Percentiles rank a stretch among this genome's conserved stretches.
These are phyloP conservation scores for Mesopsocus fuscifrons DNA, from an alignment of 2,888 invertebrate genomes.

Conservation along the genomic window DNA sequence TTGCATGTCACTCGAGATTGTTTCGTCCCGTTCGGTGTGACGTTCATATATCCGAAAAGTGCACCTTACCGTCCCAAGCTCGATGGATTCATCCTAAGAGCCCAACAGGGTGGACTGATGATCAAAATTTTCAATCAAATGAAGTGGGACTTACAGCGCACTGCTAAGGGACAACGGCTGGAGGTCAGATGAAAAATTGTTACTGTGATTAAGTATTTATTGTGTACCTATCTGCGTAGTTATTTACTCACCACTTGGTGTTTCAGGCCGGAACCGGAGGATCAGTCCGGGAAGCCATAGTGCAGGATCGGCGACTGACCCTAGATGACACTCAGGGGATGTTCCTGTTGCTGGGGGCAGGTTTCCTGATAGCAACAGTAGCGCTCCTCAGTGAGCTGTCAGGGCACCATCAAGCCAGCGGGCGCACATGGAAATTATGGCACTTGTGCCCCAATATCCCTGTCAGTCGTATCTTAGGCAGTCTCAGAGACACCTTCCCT, in stretches of 20 bases:
- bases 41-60: slow-evolving; percentile 40
- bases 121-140: slow-evolving; percentile 47
- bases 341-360: slow-evolving; percentile 52
- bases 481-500: too few relatives aligned
- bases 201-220: too few relatives aligned
- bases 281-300: slow-evolving; percentile 26
- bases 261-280: slow-evolving; percentile 18
- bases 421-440: background rate
- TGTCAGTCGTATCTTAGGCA: too few relatives aligned
- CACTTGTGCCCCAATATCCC: background rate
- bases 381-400: slow-evolving; percentile 43
- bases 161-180: slow-evolving; percentile 36
- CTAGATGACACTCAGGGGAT: slow-evolving; percentile 67
- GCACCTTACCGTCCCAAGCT: slow-evolving; percentile 42
- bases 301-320: slow-evolving; percentile 53
- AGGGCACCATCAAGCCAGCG: background rate
- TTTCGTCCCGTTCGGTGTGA: slow-evolving; percentile 50
- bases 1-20: slow-evolving; percentile 57
- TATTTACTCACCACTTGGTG: too few relatives aligned
- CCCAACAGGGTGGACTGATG: slow-evolving; percentile 46
- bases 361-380: slow-evolving; percentile 41
- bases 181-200: slow-evolving; percentile 38
- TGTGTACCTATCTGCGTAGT: too few relatives aligned
- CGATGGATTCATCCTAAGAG: slow-evolving; percentile 36
- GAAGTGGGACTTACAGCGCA: slow-evolving; percentile 49